Percentiles rank a stretch among this genome's conserved stretches.
Evolutionary conservation across 2,797 vertebrate genomes (phyloP).

Genomic region (Gorsachius magnificus): DNA sequence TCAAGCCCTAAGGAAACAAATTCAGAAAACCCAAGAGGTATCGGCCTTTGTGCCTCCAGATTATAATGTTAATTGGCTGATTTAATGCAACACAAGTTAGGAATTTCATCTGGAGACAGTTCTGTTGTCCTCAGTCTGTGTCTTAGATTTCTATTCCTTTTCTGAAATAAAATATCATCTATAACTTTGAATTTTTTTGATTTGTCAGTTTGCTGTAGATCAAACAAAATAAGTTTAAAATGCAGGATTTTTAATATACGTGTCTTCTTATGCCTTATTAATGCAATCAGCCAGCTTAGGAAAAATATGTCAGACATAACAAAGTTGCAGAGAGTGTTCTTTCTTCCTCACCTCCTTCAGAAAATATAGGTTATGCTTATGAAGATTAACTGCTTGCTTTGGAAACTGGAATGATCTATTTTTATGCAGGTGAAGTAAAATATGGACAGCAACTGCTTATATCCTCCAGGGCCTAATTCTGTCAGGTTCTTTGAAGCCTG

Average conservation of each 20-base stretch:
- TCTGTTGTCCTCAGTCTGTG: background rate
- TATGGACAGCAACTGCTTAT: background rate
- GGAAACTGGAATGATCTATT: slow-evolving; percentile 16
- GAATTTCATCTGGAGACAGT: background rate
- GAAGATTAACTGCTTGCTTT: slow-evolving; percentile 43
- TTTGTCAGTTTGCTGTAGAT: slow-evolving; percentile 44
- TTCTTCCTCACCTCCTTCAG: slow-evolving; percentile 18
- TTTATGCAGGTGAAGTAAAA: slow-evolving; percentile 28
- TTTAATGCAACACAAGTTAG: background rate
- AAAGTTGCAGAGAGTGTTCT: slow-evolving; percentile 3
- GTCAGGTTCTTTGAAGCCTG: background rate
- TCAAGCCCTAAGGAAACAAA: slow-evolving; percentile 14
- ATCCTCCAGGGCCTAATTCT: background rate
- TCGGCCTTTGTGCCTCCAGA: background rate
- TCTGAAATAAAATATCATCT: background rate
- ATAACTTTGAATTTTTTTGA: background rate
- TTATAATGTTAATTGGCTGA: slow-evolving; percentile 18
- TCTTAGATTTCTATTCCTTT: background rate
- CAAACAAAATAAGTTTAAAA: slow-evolving; percentile 30
- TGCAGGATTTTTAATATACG: background rate
- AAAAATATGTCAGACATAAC: slow-evolving; percentile 39
- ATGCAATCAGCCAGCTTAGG: slow-evolving; percentile 5
- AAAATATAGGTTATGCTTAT: slow-evolving; percentile 55
- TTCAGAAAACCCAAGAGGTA: background rate
- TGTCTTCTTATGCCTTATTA: slow-evolving; percentile 48